A percentile compares a stretch with the other conserved stretches of the same genome.
phyloP scores from a whole-genome alignment of 1,140 invertebrate species.

The Zaprionus taronus region DNA sequence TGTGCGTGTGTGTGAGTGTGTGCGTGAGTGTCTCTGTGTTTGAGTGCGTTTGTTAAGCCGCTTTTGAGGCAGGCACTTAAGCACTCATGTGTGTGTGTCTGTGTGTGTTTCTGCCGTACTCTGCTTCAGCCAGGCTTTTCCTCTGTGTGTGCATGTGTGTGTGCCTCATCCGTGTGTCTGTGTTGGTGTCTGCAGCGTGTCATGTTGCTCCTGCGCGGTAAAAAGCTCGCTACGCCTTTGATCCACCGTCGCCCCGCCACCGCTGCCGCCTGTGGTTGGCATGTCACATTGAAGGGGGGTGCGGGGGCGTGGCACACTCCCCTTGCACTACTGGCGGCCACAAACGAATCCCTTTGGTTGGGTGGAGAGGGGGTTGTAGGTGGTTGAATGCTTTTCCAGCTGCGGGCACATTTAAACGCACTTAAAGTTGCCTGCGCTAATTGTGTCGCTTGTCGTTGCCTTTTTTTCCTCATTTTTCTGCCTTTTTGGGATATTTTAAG shows the following conservation, averaged over 20 bases:
- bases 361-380: no score
- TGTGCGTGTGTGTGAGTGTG: constrained; percentile 17
- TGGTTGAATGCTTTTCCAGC: not conserved
- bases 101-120: constrained; percentile 10
- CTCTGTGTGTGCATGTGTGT: constrained; percentile 27
- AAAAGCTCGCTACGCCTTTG: constrained; percentile 76
- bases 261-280: constrained; percentile 71
- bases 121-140: constrained; percentile 1
- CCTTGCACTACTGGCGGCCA: no score
- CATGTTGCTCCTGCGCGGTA: constrained; percentile 60
- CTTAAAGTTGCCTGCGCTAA: constrained; percentile 78
- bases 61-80: constrained; percentile 73
- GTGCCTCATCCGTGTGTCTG: constrained; percentile 19
- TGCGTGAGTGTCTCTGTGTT: constrained; percentile 4
- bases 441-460: constrained; percentile 42
- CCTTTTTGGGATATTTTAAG: constrained; percentile 31
- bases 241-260: constrained; percentile 56
- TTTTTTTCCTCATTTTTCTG: not conserved
- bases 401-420: constrained; percentile 69
- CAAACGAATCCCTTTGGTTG: not conserved
- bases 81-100: constrained; percentile 20
- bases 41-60: constrained; percentile 64
- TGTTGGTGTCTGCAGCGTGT: constrained; percentile 27
- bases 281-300: constrained; percentile 53
- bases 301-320: no score